Percentiles rank a stretch among this genome's conserved stretches.
Evolutionary conservation across 2,888 invertebrate species (phyloP).

Genomic region (Rhabditoides inermis): DNA sequence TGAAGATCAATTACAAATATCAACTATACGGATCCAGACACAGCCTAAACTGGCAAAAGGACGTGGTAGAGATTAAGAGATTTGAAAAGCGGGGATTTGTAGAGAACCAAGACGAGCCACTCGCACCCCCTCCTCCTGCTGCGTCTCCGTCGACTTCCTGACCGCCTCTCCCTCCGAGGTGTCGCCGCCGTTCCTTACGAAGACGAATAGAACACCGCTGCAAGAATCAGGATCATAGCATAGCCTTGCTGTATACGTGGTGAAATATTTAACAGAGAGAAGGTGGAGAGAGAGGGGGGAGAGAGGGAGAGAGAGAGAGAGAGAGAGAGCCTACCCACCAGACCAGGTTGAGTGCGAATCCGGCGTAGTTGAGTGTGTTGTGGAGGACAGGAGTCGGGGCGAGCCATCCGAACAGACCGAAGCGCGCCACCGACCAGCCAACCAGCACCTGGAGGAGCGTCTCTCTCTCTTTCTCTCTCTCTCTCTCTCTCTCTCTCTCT

Average conservation of each 20-base stretch:
- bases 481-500: no score
- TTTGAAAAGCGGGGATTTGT: no score
- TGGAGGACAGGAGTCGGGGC: constrained; percentile 31
- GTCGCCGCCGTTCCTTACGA: constrained; percentile 6
- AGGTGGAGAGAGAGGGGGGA: no score
- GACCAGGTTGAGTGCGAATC: constrained; percentile 35
- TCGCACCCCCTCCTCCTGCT: no score
- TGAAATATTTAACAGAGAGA: no score
- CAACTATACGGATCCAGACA: no score
- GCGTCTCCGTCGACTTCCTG: not conserved
- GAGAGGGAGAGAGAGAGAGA: not conserved
- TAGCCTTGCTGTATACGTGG: not conserved
- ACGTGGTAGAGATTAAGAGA: no score
- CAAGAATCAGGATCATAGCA: not conserved
- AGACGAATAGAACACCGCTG: constrained; percentile 19
- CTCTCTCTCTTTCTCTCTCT: not conserved
- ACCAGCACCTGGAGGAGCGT: constrained; percentile 32
- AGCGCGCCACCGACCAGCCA: constrained; percentile 48
- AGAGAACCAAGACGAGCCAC: no score
- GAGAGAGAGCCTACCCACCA: constrained; percentile 6
- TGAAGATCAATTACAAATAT: no score
- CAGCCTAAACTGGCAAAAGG: no score
- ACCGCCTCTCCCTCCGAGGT: not conserved
- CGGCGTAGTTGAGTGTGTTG: constrained; percentile 39
- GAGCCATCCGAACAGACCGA: constrained; percentile 38